Conservation (phyloP, 1,140 invertebrate species). For the Pachypeltis micranthus region DNA sequence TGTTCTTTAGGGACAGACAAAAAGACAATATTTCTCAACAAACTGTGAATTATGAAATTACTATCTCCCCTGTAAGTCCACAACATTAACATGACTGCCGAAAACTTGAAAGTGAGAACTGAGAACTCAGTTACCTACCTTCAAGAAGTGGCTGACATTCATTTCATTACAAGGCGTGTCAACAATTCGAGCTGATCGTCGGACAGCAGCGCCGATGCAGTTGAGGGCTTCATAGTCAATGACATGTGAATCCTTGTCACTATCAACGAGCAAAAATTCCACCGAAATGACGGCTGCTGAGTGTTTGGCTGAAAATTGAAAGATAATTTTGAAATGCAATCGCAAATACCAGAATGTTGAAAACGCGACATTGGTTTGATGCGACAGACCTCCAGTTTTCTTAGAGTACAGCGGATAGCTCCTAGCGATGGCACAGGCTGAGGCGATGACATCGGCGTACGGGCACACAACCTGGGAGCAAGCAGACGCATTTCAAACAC, state of each 20-base stretch:
- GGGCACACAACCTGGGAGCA: conserved; percentile 62
- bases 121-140: too few species aligned
- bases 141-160: conserved; percentile 65
- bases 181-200: conserved; percentile 65
- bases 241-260: conserved; percentile 32
- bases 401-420: conserved; percentile 60
- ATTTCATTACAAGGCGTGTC: conserved; percentile 76
- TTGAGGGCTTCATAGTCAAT: conserved; percentile 30
- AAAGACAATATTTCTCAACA: too few species aligned
- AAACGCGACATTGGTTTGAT: conserved; percentile 4
- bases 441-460: conserved; percentile 58
- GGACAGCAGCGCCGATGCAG: conserved; percentile 48
- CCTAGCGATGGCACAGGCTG: conserved; percentile 65
- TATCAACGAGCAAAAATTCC: conserved; percentile 47
- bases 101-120: too few species aligned
- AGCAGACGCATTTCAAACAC: too few species aligned
- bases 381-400: conserved; percentile 35
- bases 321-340: background rate
- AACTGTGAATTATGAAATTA: too few species aligned
- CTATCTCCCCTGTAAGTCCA: too few species aligned
- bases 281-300: conserved; percentile 38
- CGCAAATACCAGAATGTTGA: background rate
- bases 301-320: background rate
- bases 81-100: too few species aligned
- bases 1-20: too few species aligned